Base-by-base conservation (phyloP, 2,797 vertebrate genomes). In the Alectoris magna region DNA sequence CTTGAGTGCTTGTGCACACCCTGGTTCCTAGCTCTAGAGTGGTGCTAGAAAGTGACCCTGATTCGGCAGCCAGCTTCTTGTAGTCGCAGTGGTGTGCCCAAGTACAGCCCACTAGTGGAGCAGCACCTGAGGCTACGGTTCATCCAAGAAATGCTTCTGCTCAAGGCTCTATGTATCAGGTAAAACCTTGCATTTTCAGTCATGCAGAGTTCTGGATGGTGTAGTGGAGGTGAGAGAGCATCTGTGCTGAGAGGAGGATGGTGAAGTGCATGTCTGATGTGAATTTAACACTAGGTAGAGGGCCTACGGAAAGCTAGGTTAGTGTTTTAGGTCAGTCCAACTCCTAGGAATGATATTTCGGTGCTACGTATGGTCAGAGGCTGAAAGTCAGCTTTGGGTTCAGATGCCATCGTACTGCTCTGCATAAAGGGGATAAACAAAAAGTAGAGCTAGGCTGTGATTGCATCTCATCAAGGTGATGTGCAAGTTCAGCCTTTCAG, bases 391-490 rank as follows among this genome's bases (percentile, higher is more conserved):
- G 66, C 36, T 75, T 85, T 85, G 70, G 69, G 24, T 60, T 92
- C 84, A 68, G 56, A 46, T 74, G 75, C 76, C 82, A 14, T 94
- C 79, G 46, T 43, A 41, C 68, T 91, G 44, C 56, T 78, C 56
- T 74, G 76, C 41, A 66, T 66, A 44, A 12, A 62, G 26, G 77
- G 18, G 46, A 64, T 41, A 93, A 91, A 67, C 78, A 82, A 78
- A 95, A 70, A 64, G 4, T 56, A 46, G 51, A 72, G 64, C 10
- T 7, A 0, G 63, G 67, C 60, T 43, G 34, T 78, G 82, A 39
- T 64, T 71, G 26, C 34, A 38, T 86, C 71, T 84, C 89, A 64
- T 60, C 79, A 75, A 92, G 51, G 84, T 92, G 86, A 70, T 74
- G 48, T 0, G 1, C 22, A 60, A 89, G 81, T 77, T 88, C 72